Base-by-base conservation (phyloP, 2,888 invertebrate genomes). In the Xestobium rufovillosum region DNA sequence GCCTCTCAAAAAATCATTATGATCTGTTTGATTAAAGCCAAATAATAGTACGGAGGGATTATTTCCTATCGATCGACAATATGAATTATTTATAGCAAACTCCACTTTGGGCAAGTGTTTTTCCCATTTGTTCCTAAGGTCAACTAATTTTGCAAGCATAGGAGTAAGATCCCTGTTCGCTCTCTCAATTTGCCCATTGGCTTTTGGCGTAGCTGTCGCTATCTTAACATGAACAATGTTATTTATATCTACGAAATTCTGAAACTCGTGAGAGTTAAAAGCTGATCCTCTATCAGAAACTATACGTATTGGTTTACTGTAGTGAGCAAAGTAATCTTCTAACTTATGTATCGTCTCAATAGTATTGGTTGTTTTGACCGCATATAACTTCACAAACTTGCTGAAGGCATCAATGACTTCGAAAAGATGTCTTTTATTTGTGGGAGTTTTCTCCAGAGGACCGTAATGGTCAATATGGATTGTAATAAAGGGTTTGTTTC, bases 391-490 rank as follows among this genome's bases (percentile, higher is more conserved):
- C 1, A 45, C 38, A 31, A 45, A 55, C 38, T 55, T 58, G 0
- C 52, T 48, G 28, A 53, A 55, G 1, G 38, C 42, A 31, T 57
- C 53, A n/a, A 53, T 36, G 3, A 53, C 42, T 4, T 47, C 44
- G 6, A 58, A 42, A 15, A 58, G 36, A 39, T 52, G 42, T 39
- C 44, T 43, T 15, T 45, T 19, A n/a, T 36, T 11, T 3, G 25
- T 29, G 4, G 37, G 28, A 27, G 27, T 38, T 14, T 34, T 38
- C 25, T 45, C 43, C 4, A 53, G 35, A 1, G 52, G 55, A 13
- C 53, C 53, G 26, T 37, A 45, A 44, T 59, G 57, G 30, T 57
- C 56, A 2, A 57, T 38, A 33, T 58, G 54, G 4, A 47, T 16
- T 1, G 50, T 47, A 1, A 41, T 31, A 13, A 57, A 56, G 2